Percentiles rank a stretch among this genome's conserved stretches.
Evolutionary conservation across 2,113 vertebrate genomes (phyloP).

Genomic region (Oenanthe melanoleuca): DNA sequence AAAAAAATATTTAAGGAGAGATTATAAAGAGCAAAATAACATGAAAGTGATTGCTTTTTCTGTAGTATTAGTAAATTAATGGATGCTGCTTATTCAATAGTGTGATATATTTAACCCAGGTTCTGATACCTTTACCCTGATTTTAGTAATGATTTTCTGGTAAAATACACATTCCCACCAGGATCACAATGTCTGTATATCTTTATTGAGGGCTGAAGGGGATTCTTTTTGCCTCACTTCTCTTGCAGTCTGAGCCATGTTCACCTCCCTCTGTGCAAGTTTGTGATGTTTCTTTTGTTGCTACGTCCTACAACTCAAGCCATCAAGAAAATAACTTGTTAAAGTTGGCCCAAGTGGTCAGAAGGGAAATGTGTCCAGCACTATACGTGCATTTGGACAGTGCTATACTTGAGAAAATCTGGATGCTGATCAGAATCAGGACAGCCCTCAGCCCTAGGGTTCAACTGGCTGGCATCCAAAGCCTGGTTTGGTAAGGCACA

Average conservation of each 20-base stretch:
- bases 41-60: not conserved
- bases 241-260: not conserved
- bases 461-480: not conserved
- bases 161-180: not conserved
- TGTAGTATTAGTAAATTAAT: not conserved
- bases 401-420: not conserved
- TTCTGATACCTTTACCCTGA: not conserved
- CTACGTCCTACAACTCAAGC: not conserved
- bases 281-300: not conserved
- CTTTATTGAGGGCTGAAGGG: not conserved
- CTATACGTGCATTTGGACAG: not conserved
- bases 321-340: not conserved
- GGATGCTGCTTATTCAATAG: not conserved
- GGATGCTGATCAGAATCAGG: not conserved
- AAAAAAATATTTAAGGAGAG: not conserved
- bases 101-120: not conserved
- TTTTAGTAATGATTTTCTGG: not conserved
- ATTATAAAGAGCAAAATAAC: not conserved
- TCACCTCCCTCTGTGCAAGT: not conserved
- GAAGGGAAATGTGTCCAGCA: not conserved
- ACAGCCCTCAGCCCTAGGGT: not conserved
- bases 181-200: not conserved
- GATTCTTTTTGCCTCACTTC: not conserved
- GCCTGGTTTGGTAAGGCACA: not conserved
- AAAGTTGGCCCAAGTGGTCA: not conserved